These are phyloP conservation scores for Noctua janthe DNA, from an alignment of 2,888 invertebrate species.

Conservation along the genomic window DNA sequence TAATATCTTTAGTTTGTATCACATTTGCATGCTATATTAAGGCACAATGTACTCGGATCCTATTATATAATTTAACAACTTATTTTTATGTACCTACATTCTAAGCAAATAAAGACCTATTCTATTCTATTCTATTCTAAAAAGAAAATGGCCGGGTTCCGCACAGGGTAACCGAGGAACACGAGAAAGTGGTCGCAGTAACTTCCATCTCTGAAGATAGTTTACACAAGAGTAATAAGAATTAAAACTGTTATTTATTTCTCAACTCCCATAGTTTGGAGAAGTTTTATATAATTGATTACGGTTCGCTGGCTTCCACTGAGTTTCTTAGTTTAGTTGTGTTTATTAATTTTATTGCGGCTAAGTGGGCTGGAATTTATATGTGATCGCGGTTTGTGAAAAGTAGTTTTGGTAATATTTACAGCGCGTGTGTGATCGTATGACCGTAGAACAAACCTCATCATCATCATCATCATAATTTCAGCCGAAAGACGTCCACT, in stretches of 20 bases:
- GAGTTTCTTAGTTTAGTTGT: constrained; percentile 20
- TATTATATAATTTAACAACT: too few relatives aligned
- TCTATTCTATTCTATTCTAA: too few relatives aligned
- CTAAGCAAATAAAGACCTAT: too few relatives aligned
- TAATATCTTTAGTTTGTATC: too few relatives aligned
- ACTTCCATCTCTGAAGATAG: neutral
- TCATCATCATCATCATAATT: too few relatives aligned
- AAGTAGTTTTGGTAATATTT: too few relatives aligned
- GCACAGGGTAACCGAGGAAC: neutral
- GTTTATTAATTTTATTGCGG: constrained; percentile 29
- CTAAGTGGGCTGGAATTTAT: neutral
- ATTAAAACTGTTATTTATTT: constrained; percentile 46
- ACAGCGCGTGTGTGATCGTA: neutral
- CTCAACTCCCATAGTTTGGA: constrained; percentile 33
- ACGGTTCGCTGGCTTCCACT: constrained; percentile 20
- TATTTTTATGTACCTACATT: too few relatives aligned
- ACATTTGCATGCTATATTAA: too few relatives aligned
- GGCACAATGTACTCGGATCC: too few relatives aligned
- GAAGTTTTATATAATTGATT: constrained; percentile 49
- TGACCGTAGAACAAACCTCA: neutral
- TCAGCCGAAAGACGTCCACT: too few relatives aligned
- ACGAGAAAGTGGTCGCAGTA: neutral
- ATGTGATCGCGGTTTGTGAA: neutral
- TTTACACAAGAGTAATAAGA: constrained; percentile 29
- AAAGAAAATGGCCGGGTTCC: neutral